Evolutionary conservation across 2,113 vertebrate species (phyloP).

Genomic region (Macrotis lagotis): DNA sequence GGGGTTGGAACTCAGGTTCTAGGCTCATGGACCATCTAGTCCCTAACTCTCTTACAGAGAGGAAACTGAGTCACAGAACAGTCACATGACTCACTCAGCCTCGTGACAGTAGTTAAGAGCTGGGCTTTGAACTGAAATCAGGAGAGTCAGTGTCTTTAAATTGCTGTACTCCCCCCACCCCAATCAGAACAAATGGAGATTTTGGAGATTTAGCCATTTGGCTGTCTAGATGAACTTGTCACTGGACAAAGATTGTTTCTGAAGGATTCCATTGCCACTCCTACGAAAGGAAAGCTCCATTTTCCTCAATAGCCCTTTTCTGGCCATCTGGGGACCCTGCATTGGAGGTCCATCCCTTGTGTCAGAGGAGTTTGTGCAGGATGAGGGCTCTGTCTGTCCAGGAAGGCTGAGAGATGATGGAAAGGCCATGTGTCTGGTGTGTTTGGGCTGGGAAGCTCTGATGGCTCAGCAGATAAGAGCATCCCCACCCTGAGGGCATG

Average conservation of each 20-base stretch:
- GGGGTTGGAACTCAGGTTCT: background rate
- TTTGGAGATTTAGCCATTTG: background rate
- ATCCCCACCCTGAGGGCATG: background rate
- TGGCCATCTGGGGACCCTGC: background rate
- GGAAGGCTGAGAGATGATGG: background rate
- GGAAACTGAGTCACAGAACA: background rate
- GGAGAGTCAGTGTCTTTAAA: background rate
- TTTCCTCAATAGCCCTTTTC: background rate
- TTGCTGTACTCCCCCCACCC: no score
- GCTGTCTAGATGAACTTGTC: background rate
- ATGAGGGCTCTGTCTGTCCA: background rate
- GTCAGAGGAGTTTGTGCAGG: background rate
- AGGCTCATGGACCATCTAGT: background rate
- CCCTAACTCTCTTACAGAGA: background rate
- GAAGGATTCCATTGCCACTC: background rate
- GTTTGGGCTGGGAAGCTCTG: background rate
- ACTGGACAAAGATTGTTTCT: background rate
- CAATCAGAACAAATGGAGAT: background rate
- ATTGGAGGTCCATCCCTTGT: background rate
- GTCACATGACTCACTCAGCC: background rate
- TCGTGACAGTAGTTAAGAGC: background rate
- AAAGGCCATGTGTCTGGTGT: background rate
- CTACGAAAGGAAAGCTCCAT: background rate
- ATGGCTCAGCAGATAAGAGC: background rate
- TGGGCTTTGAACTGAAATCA: background rate